Base-by-base conservation (phyloP, 2,113 vertebrate genomes). In the Alouatta palliata region DNA sequence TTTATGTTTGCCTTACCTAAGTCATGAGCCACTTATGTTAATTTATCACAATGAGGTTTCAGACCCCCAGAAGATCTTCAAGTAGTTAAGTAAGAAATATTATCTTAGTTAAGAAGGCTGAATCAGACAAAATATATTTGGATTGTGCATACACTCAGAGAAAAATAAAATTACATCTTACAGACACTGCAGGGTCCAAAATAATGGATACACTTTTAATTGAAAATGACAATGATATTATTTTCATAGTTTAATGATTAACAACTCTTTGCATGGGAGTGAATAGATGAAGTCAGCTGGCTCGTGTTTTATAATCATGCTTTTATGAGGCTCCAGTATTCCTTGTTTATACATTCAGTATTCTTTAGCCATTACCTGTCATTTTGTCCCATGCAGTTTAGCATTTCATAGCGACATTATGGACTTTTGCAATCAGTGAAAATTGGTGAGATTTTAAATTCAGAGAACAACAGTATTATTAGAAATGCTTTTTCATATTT, bases 31-130 rank as follows among this genome's bases (percentile, higher is more conserved):
- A 98, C 98, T 98, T 98, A 91, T 97, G 96, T 61, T 98, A 98
- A 98, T 98, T 98, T 97, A 97, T 95, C 89, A 96, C 98, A 98
- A 98, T 98, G 95, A 98, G 97, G 95, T 98, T 98, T 97, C 96
- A 97, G 90, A 98, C 71, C 93, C 97, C 94, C 93, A 97, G 96
- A 97, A 95, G 95, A 35, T 90, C 88, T 94, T 97, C 94, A 73
- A 98, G 92, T 88, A 95, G 75, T 88, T 92, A 92, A 93, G 76
- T 95, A 58, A 93, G 61, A 97, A 91, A 58, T 94, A 96, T 79
- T 37, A 75, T 58, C 76, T 97, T 79, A 84, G 71, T 75, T 76
- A 87, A 91, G 94, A 79, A 54, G 47, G 2, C 82, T 49, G 73
- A 95, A 54, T 47, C 86, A 95, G 32, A 90, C 64, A 84, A 80